Evolutionary conservation across 2,113 vertebrate genomes (phyloP).

Genomic region (Alaudala cheleensis): DNA sequence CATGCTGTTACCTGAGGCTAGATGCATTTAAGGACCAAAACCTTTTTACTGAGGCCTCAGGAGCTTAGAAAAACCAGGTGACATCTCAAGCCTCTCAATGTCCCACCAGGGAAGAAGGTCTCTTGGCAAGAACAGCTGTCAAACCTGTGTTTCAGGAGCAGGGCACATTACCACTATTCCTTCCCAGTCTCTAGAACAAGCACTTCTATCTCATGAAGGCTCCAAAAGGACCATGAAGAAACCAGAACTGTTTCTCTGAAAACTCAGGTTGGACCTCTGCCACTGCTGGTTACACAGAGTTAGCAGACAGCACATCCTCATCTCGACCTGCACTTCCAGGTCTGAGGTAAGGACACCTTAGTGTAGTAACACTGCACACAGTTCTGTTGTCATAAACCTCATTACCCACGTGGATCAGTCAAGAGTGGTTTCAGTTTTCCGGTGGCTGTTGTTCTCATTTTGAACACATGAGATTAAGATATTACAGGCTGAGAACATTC

Average conservation of each 20-base stretch:
- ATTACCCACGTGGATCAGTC: not conserved
- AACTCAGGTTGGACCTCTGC: not conserved
- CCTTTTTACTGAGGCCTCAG: not conserved
- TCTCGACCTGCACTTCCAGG: not conserved
- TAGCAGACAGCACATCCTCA: not conserved
- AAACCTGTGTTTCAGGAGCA: not conserved
- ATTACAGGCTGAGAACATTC: not conserved
- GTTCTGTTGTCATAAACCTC: not conserved
- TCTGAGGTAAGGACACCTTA: not conserved
- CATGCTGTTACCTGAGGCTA: accelerated
- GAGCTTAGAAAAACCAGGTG: not conserved
- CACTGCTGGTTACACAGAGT: not conserved
- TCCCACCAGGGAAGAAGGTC: not conserved
- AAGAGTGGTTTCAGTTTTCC: not conserved
- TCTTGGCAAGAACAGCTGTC: not conserved
- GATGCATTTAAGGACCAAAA: not conserved
- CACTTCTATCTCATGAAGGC: not conserved
- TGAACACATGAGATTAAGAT: not conserved
- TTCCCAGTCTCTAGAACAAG: not conserved
- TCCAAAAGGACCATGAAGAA: not conserved
- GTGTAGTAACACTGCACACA: not conserved
- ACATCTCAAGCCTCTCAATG: not conserved
- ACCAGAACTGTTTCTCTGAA: not conserved
- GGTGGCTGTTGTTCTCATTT: not conserved
- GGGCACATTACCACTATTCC: not conserved